phyloP scores from a whole-genome alignment of 2,888 invertebrate genomes.

The Elysia crispata region DNA sequence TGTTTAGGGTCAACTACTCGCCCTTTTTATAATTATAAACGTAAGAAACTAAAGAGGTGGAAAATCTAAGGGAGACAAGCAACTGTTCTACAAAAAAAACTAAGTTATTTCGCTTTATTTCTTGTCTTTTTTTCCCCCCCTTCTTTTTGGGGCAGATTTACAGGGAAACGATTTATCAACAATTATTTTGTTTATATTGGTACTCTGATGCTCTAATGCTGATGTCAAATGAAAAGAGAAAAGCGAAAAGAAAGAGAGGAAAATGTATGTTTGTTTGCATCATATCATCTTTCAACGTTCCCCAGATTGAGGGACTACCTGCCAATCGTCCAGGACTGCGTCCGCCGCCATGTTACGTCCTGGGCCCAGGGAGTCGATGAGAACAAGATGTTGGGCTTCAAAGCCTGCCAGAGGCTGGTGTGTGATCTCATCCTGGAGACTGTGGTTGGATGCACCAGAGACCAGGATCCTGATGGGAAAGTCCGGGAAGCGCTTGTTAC shows the following conservation, averaged over 20 bases:
- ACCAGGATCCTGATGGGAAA: conserved; percentile 37
- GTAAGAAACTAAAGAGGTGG: too few species aligned
- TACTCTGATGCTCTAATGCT: too few species aligned
- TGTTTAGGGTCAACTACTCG: too few species aligned
- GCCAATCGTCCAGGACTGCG: conserved; percentile 54
- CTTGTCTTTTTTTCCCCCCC: too few species aligned
- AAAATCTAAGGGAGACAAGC: too few species aligned
- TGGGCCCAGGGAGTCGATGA: conserved; percentile 58
- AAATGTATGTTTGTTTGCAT: background rate
- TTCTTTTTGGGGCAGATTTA: too few species aligned
- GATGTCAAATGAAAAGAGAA: too few species aligned
- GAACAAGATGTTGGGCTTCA: conserved; percentile 58
- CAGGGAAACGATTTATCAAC: background rate
- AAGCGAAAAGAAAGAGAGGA: too few species aligned
- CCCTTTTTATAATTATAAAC: too few species aligned
- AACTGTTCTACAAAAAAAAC: too few species aligned
- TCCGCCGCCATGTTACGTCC: conserved; percentile 56
- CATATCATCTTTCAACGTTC: background rate
- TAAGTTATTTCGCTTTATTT: too few species aligned
- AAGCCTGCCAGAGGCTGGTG: conserved; percentile 61
- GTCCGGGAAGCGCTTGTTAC: conserved; percentile 46
- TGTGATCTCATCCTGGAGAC: conserved; percentile 59
- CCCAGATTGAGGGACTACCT: conserved; percentile 57
- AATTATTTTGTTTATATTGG: background rate
- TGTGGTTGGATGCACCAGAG: conserved; percentile 62